phyloP scores from a whole-genome alignment of 2,888 invertebrate species.

The Caenorhabditis angaria region DNA sequence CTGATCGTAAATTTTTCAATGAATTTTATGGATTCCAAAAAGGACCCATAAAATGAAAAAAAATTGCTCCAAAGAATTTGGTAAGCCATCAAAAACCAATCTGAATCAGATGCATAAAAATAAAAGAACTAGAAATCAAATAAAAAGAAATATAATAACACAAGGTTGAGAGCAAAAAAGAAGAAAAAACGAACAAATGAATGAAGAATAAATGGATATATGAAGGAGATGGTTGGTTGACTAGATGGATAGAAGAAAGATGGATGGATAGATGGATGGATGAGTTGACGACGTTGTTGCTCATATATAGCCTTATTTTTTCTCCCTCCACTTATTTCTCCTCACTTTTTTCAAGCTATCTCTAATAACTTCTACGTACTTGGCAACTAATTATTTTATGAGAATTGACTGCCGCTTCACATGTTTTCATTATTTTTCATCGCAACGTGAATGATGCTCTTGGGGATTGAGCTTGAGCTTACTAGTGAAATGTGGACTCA shows the following conservation, averaged over 20 bases:
- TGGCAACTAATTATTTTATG: constrained; percentile 2
- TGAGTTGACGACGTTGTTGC: constrained; percentile 1
- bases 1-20: no score
- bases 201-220: constrained; percentile 2
- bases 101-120: no score
- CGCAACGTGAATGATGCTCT: no score
- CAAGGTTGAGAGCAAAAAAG: background rate
- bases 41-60: no score
- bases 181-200: background rate
- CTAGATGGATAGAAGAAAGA: background rate
- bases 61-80: no score
- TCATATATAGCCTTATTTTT: no score
- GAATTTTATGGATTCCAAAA: no score
- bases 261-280: constrained; percentile 1
- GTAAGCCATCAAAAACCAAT: no score
- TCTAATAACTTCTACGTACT: background rate
- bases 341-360: no score
- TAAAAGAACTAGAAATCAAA: background rate
- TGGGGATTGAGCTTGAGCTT: no score
- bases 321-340: no score
- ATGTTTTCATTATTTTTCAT: background rate
- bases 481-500: no score
- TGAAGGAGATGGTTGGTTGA: constrained; percentile 2
- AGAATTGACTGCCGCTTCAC: background rate
- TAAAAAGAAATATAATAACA: background rate